Conservation (phyloP, 1,140 invertebrate genomes). For the Drosophila micromelanica region DNA sequence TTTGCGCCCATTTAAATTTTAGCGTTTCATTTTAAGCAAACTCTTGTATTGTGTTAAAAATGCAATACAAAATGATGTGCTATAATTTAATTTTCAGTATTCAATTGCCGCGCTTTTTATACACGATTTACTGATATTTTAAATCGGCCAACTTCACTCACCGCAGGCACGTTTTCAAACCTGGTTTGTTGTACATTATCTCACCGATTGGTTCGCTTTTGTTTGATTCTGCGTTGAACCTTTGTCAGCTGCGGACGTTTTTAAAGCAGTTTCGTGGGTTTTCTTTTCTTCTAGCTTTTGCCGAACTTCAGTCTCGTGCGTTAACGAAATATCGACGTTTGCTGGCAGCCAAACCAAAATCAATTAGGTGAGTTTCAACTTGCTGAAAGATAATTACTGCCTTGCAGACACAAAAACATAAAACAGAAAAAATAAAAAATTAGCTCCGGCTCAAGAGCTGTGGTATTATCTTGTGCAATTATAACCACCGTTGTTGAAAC, state of each 20-base stretch:
- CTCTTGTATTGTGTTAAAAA: not conserved
- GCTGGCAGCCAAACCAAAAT: constrained; percentile 36
- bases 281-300: constrained; percentile 16
- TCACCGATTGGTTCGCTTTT: constrained; percentile 30
- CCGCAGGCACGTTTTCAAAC: constrained; percentile 10
- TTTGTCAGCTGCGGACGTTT: constrained; percentile 42
- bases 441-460: constrained; percentile 37
- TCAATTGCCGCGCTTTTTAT: not conserved
- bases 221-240: constrained; percentile 53
- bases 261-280: constrained; percentile 36
- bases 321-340: constrained; percentile 24
- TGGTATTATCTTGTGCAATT: constrained; percentile 72
- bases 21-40: not conserved
- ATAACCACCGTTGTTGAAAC: constrained; percentile 57
- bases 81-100: not conserved
- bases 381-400: constrained; percentile 47
- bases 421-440: constrained; percentile 9
- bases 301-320: constrained; percentile 12
- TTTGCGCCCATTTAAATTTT: constrained; percentile 18
- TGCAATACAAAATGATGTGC: not conserved
- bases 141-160: not conserved
- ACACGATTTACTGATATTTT: not conserved
- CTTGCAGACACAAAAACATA: constrained; percentile 15
- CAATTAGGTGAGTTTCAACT: constrained; percentile 50
- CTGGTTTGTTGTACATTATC: constrained; percentile 28